Evolutionary conservation across 2,888 invertebrate species (phyloP), one percentile per base, ranked within the genome.

Genomic region (Philhelius pedissequus): DNA sequence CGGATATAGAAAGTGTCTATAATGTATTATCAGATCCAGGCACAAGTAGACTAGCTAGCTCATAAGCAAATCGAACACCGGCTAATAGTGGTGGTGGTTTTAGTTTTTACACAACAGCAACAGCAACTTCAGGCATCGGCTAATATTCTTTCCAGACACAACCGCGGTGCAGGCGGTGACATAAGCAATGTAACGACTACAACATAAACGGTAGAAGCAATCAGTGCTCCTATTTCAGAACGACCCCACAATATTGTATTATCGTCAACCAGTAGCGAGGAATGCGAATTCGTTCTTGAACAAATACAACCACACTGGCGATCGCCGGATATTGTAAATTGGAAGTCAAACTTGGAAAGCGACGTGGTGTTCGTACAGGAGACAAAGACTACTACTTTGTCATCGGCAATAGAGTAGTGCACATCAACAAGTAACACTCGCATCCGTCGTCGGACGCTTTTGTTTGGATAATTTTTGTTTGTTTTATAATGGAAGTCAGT

Each of bases 301-400:
- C 90, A 89, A 11, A 92, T 92, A 81, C 90, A 92, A 5, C 92
- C 92, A 9, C 92, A 92, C 81, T 86, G 91, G 70, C 89, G 92
- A n/a, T 92, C 92, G 1, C 92, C 92, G 0, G 92, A 92, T 83
- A 86, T 89, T 88, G 90, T 92, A 7, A 90, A 89, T 45, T 86
- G 92, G 15, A 89, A 90, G 82, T 91, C 92, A 1, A 89, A 90
- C 22, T 88, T 88, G 6, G 92, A 92, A 76, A 91, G 91, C 6
- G 92, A 92, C 88, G 91, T 91, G 7, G 90, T 92, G 0, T 91
- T 91, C 86, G 89, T 92, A 0, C 88, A 89, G 8, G 90, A 91
- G 64, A 86, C 81, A 43, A 73, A 70, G 43, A 73, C 71, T 0
- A 35, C 78, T 9, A 58, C 82, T 15, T 20, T 77, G 64, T n/a